These are phyloP conservation scores for Corythaixoides concolor DNA, from an alignment of 2,113 vertebrate genomes.

Conservation along the genomic window DNA sequence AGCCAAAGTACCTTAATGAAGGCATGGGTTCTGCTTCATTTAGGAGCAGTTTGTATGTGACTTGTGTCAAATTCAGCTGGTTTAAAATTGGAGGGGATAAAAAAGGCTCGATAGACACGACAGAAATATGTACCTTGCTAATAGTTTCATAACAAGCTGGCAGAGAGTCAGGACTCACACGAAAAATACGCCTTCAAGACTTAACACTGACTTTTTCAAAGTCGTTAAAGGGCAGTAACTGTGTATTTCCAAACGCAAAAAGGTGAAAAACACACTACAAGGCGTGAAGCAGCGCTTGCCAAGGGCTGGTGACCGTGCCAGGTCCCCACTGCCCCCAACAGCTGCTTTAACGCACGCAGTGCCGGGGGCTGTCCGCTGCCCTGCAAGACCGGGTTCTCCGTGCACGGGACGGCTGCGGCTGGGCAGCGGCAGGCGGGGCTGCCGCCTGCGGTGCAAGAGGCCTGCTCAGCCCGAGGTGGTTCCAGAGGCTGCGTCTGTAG, in stretches of 20 bases:
- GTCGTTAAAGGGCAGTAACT: neutral
- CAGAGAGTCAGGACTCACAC: neutral
- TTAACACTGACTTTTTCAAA: neutral
- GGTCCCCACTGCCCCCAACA: neutral
- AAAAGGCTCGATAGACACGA: accelerated
- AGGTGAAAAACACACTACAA: neutral
- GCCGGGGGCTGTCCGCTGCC: neutral
- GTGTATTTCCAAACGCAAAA: neutral
- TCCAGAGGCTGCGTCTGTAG: neutral
- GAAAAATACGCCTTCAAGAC: neutral
- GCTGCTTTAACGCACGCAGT: neutral
- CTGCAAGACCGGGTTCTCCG: accelerated
- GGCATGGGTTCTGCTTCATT: neutral
- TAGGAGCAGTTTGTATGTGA: neutral
- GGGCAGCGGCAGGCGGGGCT: neutral
- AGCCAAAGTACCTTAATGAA: neutral
- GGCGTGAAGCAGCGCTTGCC: neutral
- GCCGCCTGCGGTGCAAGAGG: accelerated
- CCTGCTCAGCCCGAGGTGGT: accelerated
- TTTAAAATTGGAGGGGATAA: neutral
- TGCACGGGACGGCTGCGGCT: accelerated
- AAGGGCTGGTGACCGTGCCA: neutral
- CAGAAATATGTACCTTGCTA: neutral
- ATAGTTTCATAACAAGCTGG: neutral
- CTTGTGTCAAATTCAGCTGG: neutral